A percentile compares a stretch with the other conserved stretches of the same genome.
phyloP scores from a whole-genome alignment of 2,888 invertebrate genomes.

The Drosophila vallismaia region DNA sequence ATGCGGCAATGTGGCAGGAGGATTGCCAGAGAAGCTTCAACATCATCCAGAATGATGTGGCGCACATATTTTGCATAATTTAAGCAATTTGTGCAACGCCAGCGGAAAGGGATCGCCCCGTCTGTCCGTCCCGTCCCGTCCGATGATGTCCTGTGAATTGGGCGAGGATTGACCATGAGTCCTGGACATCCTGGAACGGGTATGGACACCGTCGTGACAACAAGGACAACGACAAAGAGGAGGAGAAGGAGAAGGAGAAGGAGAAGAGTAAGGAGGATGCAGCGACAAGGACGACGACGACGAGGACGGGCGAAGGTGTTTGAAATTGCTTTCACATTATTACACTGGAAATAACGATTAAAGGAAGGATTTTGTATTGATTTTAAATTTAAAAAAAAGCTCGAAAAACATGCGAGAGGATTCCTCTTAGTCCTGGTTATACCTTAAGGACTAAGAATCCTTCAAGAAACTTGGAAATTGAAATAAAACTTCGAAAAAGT shows the following conservation, averaged over 20 bases:
- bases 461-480: too few relatives aligned
- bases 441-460: too few relatives aligned
- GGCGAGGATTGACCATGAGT: constrained; percentile 7
- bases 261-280: neutral
- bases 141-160: neutral
- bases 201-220: constrained; percentile 11
- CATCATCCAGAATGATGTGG: constrained; percentile 62
- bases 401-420: too few relatives aligned
- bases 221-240: constrained; percentile 20
- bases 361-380: too few relatives aligned
- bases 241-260: too few relatives aligned
- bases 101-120: constrained; percentile 28
- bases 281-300: constrained; percentile 42
- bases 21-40: neutral
- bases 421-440: too few relatives aligned
- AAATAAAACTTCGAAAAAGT: too few relatives aligned
- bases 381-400: too few relatives aligned
- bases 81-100: constrained; percentile 78
- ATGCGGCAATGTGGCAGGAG: neutral
- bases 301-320: constrained; percentile 44
- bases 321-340: constrained; percentile 63
- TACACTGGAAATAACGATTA: constrained; percentile 29
- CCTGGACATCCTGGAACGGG: constrained; percentile 1
- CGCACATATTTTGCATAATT: constrained; percentile 80
- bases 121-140: too few relatives aligned